A percentile compares a stretch with the other conserved stretches of the same genome.
These are phyloP conservation scores for Poecile montanus DNA, from an alignment of 2,797 vertebrate genomes.

Conservation along the genomic window DNA sequence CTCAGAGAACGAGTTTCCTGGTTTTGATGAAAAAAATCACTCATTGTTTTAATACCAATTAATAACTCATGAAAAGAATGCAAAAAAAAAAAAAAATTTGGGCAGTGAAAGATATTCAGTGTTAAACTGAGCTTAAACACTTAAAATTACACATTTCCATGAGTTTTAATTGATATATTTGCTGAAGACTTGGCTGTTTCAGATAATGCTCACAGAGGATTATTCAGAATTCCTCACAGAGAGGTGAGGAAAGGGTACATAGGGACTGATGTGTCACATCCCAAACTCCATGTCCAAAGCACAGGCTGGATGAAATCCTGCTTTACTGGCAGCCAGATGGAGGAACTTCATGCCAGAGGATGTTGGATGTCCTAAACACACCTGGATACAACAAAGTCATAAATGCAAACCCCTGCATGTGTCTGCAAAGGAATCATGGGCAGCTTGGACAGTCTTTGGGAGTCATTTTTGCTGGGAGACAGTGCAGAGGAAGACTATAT, in stretches of 20 bases:
- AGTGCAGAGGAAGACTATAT: background rate
- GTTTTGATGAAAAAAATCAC: background rate
- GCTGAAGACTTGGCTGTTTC: background rate
- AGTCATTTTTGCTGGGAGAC: background rate
- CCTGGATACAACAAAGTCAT: background rate
- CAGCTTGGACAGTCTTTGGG: background rate
- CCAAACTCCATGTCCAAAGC: background rate
- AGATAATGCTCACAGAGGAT: background rate
- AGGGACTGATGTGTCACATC: background rate
- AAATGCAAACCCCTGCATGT: background rate
- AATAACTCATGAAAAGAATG: background rate
- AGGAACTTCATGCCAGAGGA: background rate
- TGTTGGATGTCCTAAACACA: background rate
- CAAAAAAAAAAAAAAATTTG: background rate
- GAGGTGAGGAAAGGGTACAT: background rate
- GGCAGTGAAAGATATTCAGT: background rate
- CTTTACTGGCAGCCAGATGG: background rate
- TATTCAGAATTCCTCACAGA: background rate
- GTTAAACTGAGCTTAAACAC: background rate
- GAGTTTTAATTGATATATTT: background rate
- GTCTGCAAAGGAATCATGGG: rapidly evolving
- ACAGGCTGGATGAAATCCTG: background rate
- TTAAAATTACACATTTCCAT: background rate
- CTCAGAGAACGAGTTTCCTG: background rate
- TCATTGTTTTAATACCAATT: background rate